phyloP scores from a whole-genome alignment of 2,797 vertebrate genomes.

The Megaceryle alcyon region DNA sequence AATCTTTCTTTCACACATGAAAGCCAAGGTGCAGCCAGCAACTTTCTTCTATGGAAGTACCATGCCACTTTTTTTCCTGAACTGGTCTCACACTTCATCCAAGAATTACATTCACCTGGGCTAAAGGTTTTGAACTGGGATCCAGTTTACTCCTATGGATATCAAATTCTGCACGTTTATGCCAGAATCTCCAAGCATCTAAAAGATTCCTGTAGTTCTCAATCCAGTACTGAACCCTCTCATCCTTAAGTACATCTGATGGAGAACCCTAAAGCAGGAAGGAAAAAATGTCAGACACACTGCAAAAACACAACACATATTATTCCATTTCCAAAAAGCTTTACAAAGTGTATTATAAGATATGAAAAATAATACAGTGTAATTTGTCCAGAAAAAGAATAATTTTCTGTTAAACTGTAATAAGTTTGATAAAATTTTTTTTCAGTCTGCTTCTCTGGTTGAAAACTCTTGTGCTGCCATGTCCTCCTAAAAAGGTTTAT shows the following conservation, averaged over 20 bases:
- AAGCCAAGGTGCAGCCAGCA: neutral
- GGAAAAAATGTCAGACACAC: neutral
- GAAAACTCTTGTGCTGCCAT: neutral
- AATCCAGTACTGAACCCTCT: constrained; percentile 97
- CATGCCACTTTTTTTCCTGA: neutral
- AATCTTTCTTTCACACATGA: neutral
- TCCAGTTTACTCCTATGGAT: constrained; percentile 97
- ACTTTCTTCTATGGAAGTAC: neutral
- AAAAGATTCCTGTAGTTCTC: constrained; percentile 98
- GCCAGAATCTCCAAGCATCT: constrained; percentile 99
- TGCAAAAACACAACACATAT: neutral
- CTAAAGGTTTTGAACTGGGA: constrained; percentile 96
- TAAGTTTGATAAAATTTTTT: neutral
- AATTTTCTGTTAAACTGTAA: neutral
- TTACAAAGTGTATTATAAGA: neutral
- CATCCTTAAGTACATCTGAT: constrained; percentile 93
- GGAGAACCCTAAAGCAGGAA: constrained; percentile 86
- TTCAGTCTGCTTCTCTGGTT: neutral
- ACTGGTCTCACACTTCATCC: neutral
- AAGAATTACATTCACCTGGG: constrained; percentile 83
- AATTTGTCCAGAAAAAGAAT: neutral
- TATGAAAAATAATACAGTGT: neutral
- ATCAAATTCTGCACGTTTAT: constrained; percentile 98
- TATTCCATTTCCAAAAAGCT: neutral
- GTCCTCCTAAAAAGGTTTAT: neutral